Base-by-base conservation (phyloP, 1,140 invertebrate species). In the Cyrtorhinus lividipennis region DNA sequence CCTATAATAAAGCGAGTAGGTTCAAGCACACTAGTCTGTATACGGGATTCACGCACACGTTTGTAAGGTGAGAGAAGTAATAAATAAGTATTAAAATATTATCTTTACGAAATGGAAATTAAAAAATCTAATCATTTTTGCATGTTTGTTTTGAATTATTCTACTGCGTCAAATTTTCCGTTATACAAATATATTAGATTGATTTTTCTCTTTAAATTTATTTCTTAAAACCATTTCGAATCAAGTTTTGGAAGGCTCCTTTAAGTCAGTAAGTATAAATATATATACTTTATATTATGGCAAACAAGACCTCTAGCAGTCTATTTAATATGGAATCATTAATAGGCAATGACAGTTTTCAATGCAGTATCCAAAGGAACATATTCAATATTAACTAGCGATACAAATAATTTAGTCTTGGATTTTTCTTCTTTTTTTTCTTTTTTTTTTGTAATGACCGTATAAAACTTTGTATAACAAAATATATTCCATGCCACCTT, bases 401-500 rank as follows among this genome's bases (percentile, higher is more conserved):
- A 38, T 38, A 38, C 30, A 38, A 38, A 38, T 38, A 38, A 38
- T 38, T 38, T 48, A 62, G 61, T 62, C 61, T 62, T 62, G 61
- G 46, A 62, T 48, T 62, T 62, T 62, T 62, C 26, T 61, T 1
- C 30, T 59, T 27, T 15, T 62, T 62, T 62, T 53, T 61, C 2
- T 59, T 59, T 27, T 15, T 60, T 18, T 22, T 38, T 38, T 5
- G 15, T 38, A 61, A 25, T 30, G 22, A 45, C 44, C 20, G 59
- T 62, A 62, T 62, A 62, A 62, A 62, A 61, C 46, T 62, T 57
- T 57, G 23, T 24, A 62, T 62, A 56, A 62, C 61, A 62, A 62
- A 62, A 62, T 62, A 62, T 62, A 62, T 26, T 62, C 27, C 27
- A 62, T 53, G 23, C 24, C 24, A 25, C 44, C 24, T 53, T 20